Evolutionary conservation across 2,888 invertebrate genomes (phyloP).

Genomic region (Dermolepida albohirtum): DNA sequence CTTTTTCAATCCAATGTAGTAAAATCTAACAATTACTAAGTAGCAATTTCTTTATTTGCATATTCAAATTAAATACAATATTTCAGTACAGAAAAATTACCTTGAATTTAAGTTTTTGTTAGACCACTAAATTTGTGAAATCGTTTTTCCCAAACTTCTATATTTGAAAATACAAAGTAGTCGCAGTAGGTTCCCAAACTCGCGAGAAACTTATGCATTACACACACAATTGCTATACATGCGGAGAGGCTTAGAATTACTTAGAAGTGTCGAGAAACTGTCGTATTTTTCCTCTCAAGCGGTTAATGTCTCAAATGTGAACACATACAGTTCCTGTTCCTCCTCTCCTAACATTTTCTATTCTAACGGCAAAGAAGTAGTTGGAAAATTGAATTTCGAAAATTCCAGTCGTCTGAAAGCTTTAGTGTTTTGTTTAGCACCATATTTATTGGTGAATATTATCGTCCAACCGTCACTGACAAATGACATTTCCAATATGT

Average conservation of each 20-base stretch:
- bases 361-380: conserved; percentile 21
- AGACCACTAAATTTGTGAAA: too few species aligned
- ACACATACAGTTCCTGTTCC: neutral
- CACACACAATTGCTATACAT: conserved; percentile 5
- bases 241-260: conserved; percentile 27
- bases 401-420: conserved; percentile 22
- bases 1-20: too few species aligned
- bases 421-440: conserved; percentile 2
- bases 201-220: conserved; percentile 12
- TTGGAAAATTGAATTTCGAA: conserved; percentile 37
- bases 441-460: neutral
- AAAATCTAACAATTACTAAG: too few species aligned
- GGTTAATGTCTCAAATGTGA: conserved; percentile 13
- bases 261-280: conserved; percentile 19
- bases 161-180: conserved; percentile 11
- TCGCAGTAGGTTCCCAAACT: neutral
- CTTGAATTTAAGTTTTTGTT: too few species aligned
- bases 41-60: too few species aligned
- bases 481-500: too few species aligned
- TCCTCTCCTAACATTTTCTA: neutral
- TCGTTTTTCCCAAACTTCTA: neutral
- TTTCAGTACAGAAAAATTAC: too few species aligned
- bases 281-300: conserved; percentile 24
- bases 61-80: too few species aligned
- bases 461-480: too few species aligned